Base-by-base conservation (phyloP, 1,140 invertebrate species). In the Heliconius melpomene region DNA sequence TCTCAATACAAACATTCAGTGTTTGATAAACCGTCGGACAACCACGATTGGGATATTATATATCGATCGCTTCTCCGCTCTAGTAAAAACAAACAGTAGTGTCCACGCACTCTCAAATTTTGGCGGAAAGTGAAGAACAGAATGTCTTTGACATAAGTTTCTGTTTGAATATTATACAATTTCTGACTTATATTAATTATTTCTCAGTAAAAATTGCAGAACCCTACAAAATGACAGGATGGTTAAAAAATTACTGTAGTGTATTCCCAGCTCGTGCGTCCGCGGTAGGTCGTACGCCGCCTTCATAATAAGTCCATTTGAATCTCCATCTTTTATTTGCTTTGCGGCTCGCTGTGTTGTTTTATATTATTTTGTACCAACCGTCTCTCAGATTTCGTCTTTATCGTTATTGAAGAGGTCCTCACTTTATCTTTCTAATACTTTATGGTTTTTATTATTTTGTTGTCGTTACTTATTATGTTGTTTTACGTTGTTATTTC, bases 241-340 rank as follows among this genome's bases (percentile, higher is more conserved):
- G 66, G 76, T 32, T 66, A 72, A 77, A 77, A 77, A 72, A 79
- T 73, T 77, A 83, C 78, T 79, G 50, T 50, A 84, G 72, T 72
- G 74, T 80, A 78, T 79, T 80, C 78, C 75, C 72, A 78, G 70
- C 60, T 75, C 70, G 77, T 85, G 85, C 80, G 78, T 46, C 77
- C 79, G 87, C 86, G 88, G 87, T 89, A 85, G 87, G 87, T 89
- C 85, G 83, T 46, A 78, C 79, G 79, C 84, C 79, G 85, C 81
- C 84, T 86, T 85, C 79, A 87, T 90, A 89, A 90, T 86, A 90
- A 90, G 87, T 87, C 89, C 86, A 89, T 89, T 89, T 86, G 83
- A 86, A 90, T 89, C 87, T 86, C 83, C 83, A 74, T 85, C 60
- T 78, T 86, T 83, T 81, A 83, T 88, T 90, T 88, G 75, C 70